Evolutionary conservation across 2,113 vertebrate species (phyloP).

Genomic region (Callipepla californica): DNA sequence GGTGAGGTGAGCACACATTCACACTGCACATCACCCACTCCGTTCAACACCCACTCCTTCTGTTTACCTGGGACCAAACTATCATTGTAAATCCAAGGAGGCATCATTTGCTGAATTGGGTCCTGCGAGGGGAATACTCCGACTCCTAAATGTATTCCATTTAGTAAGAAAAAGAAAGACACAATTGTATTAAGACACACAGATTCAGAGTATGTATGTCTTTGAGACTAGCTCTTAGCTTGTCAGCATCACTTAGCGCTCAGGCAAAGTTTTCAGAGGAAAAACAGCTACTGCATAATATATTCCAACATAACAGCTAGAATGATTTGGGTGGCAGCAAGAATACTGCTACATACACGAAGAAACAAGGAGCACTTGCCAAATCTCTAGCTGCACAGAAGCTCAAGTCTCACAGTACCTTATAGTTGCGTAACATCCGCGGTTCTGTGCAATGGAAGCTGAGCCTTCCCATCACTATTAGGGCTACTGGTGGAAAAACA

Average conservation of each 20-base stretch:
- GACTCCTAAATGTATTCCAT: slow-evolving; percentile 79
- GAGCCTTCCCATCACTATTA: not conserved
- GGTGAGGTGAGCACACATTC: fast-evolving
- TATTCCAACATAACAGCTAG: not conserved
- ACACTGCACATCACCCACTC: not conserved
- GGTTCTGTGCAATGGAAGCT: not conserved
- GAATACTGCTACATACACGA: not conserved
- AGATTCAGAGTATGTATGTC: not conserved
- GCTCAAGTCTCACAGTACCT: not conserved
- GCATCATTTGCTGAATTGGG: slow-evolving; percentile 90
- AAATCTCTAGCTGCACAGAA: not conserved
- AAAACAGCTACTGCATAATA: not conserved
- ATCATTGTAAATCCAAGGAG: slow-evolving; percentile 96
- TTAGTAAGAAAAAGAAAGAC: not conserved
- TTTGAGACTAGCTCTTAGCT: not conserved
- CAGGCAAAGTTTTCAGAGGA: slow-evolving; percentile 43
- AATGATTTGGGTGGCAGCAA: not conserved
- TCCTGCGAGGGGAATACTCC: slow-evolving; percentile 92
- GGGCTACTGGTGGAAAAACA: not conserved
- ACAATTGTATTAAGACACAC: not conserved
- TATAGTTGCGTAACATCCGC: not conserved
- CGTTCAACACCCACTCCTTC: not conserved
- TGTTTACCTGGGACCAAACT: slow-evolving; percentile 91
- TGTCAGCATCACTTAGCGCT: not conserved
- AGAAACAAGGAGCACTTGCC: not conserved